Base-by-base conservation (phyloP, 2,888 invertebrate species). In the Pheosia tremula region DNA sequence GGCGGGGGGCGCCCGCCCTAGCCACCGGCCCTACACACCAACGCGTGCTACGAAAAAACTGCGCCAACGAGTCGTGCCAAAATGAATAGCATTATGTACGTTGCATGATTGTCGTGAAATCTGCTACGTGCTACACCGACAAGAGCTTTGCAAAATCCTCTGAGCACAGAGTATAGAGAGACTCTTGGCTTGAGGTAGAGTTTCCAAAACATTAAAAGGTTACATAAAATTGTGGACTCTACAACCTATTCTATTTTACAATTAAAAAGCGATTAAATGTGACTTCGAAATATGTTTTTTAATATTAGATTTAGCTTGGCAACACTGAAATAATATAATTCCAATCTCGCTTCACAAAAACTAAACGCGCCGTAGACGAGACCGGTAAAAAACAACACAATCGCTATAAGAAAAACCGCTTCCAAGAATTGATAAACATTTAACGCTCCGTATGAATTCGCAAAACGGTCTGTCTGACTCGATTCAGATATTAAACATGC, bases 1-100 rank as follows among this genome's bases (percentile, higher is more conserved):
- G 83, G 81, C 71, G 82, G 80, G 71, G 79, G 75, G 66, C 68
- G 80, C 81, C 79, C 56, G 53, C 37, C 53, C 53, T 53, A 13
- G 39, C 39, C 64, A 69, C 75, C 65, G 70, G 54, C 74, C 74
- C 72, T 67, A 59, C 74, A 61, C 58, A 41, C 49, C 57, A 60
- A 69, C 10, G 24, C 41, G n/a, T n/a, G 8, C 24, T 11, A 45
- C 13, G 56, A 45, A 24, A 39, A 54, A 56, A 56, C 45, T 56
- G 56, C 45, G 56, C 36, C 36, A 45, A n/a, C 13, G 50, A 24
- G 39, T 39, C 55, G n/a, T 55, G 13, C 55, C 55, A 39, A 37
- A 7, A 39, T 39, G 47, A 47, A n/a, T 9, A 47, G 11, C n/a
- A 47, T 47, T 47, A n/a, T 47, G 11, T 10, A 47, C 47, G n/a